Percentiles rank a stretch among this genome's conserved stretches.
These are phyloP conservation scores for Semicossyphus pulcher DNA, from an alignment of 2,113 vertebrate genomes.

Conservation along the genomic window DNA sequence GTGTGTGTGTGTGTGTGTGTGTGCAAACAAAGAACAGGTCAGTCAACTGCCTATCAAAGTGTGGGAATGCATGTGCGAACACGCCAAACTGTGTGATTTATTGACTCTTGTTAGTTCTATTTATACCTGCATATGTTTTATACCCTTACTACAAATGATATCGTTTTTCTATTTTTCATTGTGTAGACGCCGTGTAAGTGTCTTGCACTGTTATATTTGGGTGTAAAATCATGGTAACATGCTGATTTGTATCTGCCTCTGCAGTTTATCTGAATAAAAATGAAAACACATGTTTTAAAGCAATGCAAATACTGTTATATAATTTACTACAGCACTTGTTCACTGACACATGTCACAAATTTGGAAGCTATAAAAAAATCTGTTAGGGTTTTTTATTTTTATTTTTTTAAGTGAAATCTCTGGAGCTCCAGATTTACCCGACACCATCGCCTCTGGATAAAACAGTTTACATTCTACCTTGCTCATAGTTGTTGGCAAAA, in stretches of 20 bases:
- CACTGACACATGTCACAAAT: too few relatives aligned
- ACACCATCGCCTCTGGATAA: conserved; percentile 53
- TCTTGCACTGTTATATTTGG: neutral
- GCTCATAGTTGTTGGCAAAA: conserved; percentile 57
- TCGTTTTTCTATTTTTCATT: too few relatives aligned
- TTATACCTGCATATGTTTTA: neutral
- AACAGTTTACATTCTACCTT: conserved; percentile 54
- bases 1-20: neutral
- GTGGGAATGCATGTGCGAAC: conserved; percentile 2
- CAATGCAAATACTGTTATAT: too few relatives aligned
- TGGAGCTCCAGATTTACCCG: conserved; percentile 51
- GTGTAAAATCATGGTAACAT: neutral
- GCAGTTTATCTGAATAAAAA: neutral
- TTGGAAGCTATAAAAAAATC: too few relatives aligned
- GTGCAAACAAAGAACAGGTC: conserved; percentile 28
- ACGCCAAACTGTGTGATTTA: neutral
- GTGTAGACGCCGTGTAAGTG: too few relatives aligned
- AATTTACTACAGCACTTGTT: too few relatives aligned
- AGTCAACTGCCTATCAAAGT: conserved; percentile 10
- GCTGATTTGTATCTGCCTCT: neutral
- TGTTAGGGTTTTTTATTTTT: too few relatives aligned
- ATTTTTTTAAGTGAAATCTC: conserved; percentile 1
- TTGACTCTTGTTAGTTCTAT: neutral
- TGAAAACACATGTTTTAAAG: too few relatives aligned
- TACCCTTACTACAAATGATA: neutral